Evolutionary conservation across 2,888 invertebrate genomes (phyloP).

Genomic region (Dynastes maya): DNA sequence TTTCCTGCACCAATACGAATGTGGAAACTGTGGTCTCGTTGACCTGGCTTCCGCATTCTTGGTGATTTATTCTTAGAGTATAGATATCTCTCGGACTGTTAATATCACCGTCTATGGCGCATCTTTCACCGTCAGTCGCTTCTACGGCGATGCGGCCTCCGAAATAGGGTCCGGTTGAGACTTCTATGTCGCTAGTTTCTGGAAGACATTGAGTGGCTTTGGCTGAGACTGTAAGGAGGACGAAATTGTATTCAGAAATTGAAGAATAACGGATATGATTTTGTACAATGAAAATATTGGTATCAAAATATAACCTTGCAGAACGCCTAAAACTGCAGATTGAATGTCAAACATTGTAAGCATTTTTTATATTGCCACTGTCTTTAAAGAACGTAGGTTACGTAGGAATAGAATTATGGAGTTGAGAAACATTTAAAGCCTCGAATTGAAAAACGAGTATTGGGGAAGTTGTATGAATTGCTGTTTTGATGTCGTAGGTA

Average conservation of each 20-base stretch:
- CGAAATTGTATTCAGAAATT: neutral
- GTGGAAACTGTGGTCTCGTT: conserved; percentile 87
- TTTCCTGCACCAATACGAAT: conserved; percentile 88
- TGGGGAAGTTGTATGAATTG: too few relatives aligned
- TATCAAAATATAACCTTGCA: too few relatives aligned
- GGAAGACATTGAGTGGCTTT: conserved; percentile 86
- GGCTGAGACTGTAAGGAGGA: conserved; percentile 79
- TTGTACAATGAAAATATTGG: too few relatives aligned
- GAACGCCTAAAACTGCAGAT: too few relatives aligned
- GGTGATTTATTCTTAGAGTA: conserved; percentile 81
- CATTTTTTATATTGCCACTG: too few relatives aligned
- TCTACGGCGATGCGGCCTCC: conserved; percentile 85
- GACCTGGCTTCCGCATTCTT: conserved; percentile 81
- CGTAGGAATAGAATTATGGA: too few relatives aligned
- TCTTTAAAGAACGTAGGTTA: too few relatives aligned
- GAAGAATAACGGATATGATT: too few relatives aligned
- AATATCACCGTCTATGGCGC: conserved; percentile 83
- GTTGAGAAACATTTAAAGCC: too few relatives aligned
- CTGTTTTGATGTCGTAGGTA: too few relatives aligned
- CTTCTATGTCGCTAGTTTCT: conserved; percentile 87
- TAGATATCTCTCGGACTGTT: conserved; percentile 82
- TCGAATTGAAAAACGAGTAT: too few relatives aligned
- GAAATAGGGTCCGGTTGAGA: conserved; percentile 87
- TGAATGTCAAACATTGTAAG: too few relatives aligned
- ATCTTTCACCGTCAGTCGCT: conserved; percentile 80